phyloP scores from a whole-genome alignment of 2,888 invertebrate species.

The Urechis unicinctus region DNA sequence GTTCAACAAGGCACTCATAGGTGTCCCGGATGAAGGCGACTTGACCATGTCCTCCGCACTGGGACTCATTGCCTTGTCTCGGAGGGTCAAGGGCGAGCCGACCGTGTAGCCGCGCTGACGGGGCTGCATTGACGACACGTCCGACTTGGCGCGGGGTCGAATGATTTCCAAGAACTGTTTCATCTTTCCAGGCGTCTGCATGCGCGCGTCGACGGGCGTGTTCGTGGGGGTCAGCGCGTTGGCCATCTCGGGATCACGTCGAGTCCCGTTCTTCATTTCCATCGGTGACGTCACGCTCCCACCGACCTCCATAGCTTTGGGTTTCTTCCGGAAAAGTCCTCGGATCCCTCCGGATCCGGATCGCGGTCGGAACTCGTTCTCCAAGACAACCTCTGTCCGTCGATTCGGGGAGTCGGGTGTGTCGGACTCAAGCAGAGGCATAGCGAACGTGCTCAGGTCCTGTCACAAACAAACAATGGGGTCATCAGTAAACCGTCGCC shows the following conservation, averaged over 20 bases:
- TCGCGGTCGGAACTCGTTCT: slow-evolving; percentile 16
- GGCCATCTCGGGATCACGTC: not conserved
- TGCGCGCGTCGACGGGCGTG: not conserved
- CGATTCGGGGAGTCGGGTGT: not conserved
- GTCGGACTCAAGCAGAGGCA: slow-evolving; percentile 26
- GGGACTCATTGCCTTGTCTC: not conserved
- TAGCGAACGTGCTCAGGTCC: slow-evolving; percentile 47
- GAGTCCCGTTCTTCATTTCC: no score
- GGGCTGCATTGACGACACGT: slow-evolving; percentile 31
- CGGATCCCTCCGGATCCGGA: slow-evolving; percentile 21
- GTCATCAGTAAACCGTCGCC: no score
- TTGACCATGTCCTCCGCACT: no score
- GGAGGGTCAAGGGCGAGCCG: not conserved
- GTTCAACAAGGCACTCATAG: slow-evolving; percentile 41
- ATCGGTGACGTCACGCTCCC: not conserved
- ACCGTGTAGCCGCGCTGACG: not conserved
- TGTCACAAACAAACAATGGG: slow-evolving; percentile 17
- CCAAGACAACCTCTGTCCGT: not conserved
- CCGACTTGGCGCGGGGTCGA: slow-evolving; percentile 31
- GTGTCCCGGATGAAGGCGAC: slow-evolving; percentile 21
- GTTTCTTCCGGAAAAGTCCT: slow-evolving; percentile 22
- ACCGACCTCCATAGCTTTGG: slow-evolving; percentile 18
- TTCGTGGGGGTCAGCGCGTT: not conserved
- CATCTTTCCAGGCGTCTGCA: not conserved
- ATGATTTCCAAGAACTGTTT: slow-evolving; percentile 8